Evolutionary conservation across 35 echinoderm and acorn worm genomes (phyloP), one percentile per base, ranked within the genome.

Genomic region (Ophiothrix spiculata): DNA sequence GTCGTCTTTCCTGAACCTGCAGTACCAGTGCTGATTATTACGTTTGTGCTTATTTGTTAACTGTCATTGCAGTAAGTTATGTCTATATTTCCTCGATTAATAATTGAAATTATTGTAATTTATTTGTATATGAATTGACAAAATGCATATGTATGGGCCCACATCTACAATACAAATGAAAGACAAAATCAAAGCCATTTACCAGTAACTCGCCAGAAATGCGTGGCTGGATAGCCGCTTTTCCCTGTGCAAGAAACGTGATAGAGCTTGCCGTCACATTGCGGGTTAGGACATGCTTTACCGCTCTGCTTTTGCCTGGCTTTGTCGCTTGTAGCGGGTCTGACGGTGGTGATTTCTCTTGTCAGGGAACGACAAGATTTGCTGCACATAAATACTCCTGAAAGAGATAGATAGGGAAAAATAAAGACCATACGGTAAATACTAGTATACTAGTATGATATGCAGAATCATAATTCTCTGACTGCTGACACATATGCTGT

Each of bases 151-250:
- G n/a, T n/a, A n/a, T n/a, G n/a, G n/a, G n/a, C n/a, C n/a, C n/a
- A n/a, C n/a, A n/a, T n/a, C n/a, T n/a, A n/a, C n/a, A n/a, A n/a
- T n/a, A n/a, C n/a, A n/a, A n/a, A n/a, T n/a, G n/a, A n/a, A n/a
- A n/a, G n/a, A n/a, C 8, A 75, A 75, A 75, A 28, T 31, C n/a
- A 35, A 35, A 37, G 29, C n/a, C n/a, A 69, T 74, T 87, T 80
- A 97, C 96, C 96, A 29, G 92, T 99, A 23, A 93, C 91, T 38
- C 94, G 77, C 96, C 96, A 99, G 64, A 99, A 99, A 73, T 99
- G 96, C 13, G 96, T 99, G 32, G 94, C 96, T 13, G 96, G 96
- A 69, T 99, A 99, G 11, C 96, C 96, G 37, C 76, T 83, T 80
- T 99, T 99, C 0, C 96, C 96, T 0, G 92, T 69, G 90, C 96